Evolutionary conservation across 2,797 vertebrate species (phyloP).

Genomic region (Molossus molossus): DNA sequence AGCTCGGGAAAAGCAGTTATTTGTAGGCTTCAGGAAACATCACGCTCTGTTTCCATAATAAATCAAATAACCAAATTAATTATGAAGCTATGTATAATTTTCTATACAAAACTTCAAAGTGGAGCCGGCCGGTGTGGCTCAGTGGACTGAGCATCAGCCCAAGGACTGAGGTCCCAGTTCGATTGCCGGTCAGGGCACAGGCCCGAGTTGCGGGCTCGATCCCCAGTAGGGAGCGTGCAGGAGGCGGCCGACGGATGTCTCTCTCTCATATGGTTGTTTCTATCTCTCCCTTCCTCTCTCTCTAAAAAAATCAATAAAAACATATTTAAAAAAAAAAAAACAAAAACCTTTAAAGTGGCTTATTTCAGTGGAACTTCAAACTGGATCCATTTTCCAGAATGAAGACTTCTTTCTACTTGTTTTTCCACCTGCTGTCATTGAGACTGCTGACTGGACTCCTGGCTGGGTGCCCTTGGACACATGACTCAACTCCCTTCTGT

Average conservation of each 20-base stretch:
- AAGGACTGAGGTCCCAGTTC: too few relatives aligned
- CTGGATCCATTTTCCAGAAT: conserved; percentile 32
- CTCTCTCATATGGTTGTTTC: too few relatives aligned
- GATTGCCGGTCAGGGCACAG: too few relatives aligned
- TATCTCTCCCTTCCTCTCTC: too few relatives aligned
- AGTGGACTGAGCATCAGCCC: too few relatives aligned
- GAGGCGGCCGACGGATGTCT: too few relatives aligned
- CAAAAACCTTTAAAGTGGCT: not conserved
- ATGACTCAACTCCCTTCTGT: not conserved
- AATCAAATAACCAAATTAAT: conserved; percentile 44
- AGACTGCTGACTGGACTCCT: not conserved
- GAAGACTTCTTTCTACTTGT: not conserved
- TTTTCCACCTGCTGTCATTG: not conserved
- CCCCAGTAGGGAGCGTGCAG: too few relatives aligned
- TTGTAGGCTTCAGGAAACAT: conserved; percentile 10
- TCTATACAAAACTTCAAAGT: not conserved
- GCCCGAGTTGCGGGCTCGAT: too few relatives aligned
- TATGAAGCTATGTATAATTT: not conserved
- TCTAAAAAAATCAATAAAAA: too few relatives aligned
- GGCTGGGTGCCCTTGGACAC: not conserved
- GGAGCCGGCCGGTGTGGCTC: too few relatives aligned
- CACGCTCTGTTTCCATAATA: not conserved
- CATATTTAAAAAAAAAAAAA: too few relatives aligned
- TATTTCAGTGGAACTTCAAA: conserved; percentile 3
- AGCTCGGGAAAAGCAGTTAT: conserved; percentile 45